Base-by-base conservation (phyloP, 35 echinoderm and acorn worm genomes). In the Stichopus chloronotus region DNA sequence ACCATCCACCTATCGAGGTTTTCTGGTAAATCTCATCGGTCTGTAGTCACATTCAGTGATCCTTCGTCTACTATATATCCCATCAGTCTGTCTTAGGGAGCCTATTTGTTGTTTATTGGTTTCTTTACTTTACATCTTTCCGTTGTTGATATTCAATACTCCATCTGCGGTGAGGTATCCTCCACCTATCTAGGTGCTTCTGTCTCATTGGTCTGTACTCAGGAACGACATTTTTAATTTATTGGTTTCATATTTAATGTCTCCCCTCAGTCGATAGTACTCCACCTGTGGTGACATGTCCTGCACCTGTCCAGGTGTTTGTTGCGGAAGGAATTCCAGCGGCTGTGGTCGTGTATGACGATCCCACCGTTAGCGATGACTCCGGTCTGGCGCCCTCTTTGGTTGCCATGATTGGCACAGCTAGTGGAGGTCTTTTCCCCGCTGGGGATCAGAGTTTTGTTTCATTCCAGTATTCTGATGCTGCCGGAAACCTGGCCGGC, bases 381-480 rank as follows among this genome's bases (percentile, higher is more conserved):
- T 85, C 82, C 11, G 82, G 82, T 5, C 20, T 85, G 82, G 24
- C 19, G 55, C 82, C 82, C 58, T 58, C 57, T 7, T 25, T 85
- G 10, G 55, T 85, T 4, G 24, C 55, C 17, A 58, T 56, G 9
- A 85, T 58, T 85, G 82, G 82, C 58, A 58, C 7, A 9, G 14
- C 54, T 9, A 85, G 82, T 58, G 82, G 82, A 58, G 82, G 82
- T n/a, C 30, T 59, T 9, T 85, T 85, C 52, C 82, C 55, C 8
- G 82, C 57, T 4, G 81, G 81, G 8, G 4, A 8, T 20, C 17
- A 8, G 3, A 58, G 82, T 16, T 85, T 85, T n/a, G 82, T 85
- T 85, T 23, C 82, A 6, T 85, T 85, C 57, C 82, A 55, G 11
- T 85, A 85, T 58, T 16, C 30, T 53, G 82, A 85, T 58, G 82